Percentiles rank a stretch among this genome's conserved stretches.
These are phyloP conservation scores for Macroteleia sp. DNA, from an alignment of 2,888 invertebrate genomes.

Conservation along the genomic window DNA sequence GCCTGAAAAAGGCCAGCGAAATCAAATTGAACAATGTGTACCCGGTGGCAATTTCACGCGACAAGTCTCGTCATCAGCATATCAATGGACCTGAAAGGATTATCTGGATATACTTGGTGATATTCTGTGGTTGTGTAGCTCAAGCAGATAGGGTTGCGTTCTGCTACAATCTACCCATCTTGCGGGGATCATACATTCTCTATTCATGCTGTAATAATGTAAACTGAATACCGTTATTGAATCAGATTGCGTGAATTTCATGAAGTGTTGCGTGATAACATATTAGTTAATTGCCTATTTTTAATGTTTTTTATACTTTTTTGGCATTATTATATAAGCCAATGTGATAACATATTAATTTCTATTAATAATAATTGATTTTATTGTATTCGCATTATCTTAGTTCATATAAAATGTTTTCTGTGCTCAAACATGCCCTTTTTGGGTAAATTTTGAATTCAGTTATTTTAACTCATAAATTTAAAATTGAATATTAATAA, in stretches of 20 bases:
- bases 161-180: conserved; percentile 63
- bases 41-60: conserved; percentile 84
- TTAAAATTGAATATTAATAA: too few species aligned
- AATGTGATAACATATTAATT: too few species aligned
- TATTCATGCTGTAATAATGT: conserved; percentile 59
- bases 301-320: too few species aligned
- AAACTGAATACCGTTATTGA: conserved; percentile 57
- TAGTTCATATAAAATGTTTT: too few species aligned
- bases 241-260: conserved; percentile 58
- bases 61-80: conserved; percentile 84
- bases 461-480: too few species aligned
- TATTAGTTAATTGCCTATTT: conserved; percentile 50
- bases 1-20: conserved; percentile 71
- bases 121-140: conserved; percentile 80
- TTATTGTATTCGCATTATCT: too few species aligned
- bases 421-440: too few species aligned
- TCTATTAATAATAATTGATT: too few species aligned
- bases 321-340: too few species aligned
- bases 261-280: conserved; percentile 49
- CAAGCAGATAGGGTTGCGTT: conserved; percentile 82
- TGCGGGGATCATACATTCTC: conserved; percentile 56
- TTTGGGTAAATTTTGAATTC: too few species aligned
- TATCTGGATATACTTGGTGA: conserved; percentile 81
- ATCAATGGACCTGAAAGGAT: conserved; percentile 82
- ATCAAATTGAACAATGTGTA: conserved; percentile 78